Conservation (phyloP, 2,888 invertebrate genomes). For the Lasioglossum oenotherae region DNA sequence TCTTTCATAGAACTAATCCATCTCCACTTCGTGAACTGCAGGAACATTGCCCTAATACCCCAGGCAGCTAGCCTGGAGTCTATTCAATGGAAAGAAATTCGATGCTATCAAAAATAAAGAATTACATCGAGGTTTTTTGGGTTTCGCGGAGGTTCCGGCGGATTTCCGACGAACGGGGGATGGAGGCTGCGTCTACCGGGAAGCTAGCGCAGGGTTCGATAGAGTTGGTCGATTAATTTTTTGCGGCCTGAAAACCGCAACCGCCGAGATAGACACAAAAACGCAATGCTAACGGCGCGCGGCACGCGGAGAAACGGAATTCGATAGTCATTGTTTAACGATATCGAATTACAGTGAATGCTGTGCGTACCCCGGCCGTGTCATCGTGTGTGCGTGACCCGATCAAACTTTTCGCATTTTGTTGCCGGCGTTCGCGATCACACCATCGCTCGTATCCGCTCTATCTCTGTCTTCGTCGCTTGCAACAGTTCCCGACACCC, state of each 20-base stretch:
- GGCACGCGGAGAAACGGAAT: conserved; percentile 36
- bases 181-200: neutral
- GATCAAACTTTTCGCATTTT: conserved; percentile 67
- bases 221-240: neutral
- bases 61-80: no score
- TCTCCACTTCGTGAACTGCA: no score
- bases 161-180: neutral
- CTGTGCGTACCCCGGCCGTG: conserved; percentile 15
- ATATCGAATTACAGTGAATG: conserved; percentile 61
- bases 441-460: conserved; percentile 1
- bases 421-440: conserved; percentile 36
- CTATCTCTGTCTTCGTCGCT: neutral
- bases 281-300: neutral
- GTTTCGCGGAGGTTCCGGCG: neutral
- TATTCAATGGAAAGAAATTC: no score
- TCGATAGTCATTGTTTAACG: conserved; percentile 68
- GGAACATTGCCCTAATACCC: no score
- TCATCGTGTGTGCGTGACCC: conserved; percentile 23
- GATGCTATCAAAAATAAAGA: no score
- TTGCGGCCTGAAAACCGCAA: neutral
- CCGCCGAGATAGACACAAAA: conserved; percentile 17
- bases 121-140: no score
- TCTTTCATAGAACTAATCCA: no score
- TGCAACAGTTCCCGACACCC: neutral
- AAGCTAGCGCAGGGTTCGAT: neutral